Conservation (phyloP, 2,113 vertebrate species). For the Xiphorhynchus elegans region DNA sequence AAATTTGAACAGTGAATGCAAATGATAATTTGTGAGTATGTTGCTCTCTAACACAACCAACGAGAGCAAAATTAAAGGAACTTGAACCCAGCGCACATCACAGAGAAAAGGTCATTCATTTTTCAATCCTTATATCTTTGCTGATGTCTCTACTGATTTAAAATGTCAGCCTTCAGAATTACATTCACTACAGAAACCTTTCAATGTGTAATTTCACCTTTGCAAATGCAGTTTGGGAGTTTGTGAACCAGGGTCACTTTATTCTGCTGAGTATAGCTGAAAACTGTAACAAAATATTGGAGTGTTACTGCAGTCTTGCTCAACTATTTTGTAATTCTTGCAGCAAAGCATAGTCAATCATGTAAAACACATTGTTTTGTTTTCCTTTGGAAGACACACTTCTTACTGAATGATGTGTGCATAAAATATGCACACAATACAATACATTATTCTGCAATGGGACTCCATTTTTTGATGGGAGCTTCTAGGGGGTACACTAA, state of each 20-base stretch:
- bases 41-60: not conserved
- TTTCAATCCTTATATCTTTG: not conserved
- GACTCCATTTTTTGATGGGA: not conserved
- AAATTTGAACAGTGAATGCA: not conserved
- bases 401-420: conserved; percentile 11
- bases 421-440: not conserved
- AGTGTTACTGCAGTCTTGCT: not conserved
- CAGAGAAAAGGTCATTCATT: not conserved
- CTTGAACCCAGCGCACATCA: not conserved
- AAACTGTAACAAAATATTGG: not conserved
- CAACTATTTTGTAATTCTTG: conserved; percentile 26
- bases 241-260: not conserved
- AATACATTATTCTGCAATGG: not conserved
- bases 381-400: conserved; percentile 20
- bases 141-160: not conserved
- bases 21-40: not conserved
- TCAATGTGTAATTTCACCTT: not conserved
- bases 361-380: conserved; percentile 39
- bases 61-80: not conserved
- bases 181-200: not conserved
- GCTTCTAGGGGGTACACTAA: not conserved
- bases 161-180: not conserved
- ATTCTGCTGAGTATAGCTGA: conserved; percentile 29
- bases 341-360: not conserved
- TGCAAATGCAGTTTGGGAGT: not conserved